Conservation (phyloP, 2,797 vertebrate genomes). For the Coracias cyanogaster region DNA sequence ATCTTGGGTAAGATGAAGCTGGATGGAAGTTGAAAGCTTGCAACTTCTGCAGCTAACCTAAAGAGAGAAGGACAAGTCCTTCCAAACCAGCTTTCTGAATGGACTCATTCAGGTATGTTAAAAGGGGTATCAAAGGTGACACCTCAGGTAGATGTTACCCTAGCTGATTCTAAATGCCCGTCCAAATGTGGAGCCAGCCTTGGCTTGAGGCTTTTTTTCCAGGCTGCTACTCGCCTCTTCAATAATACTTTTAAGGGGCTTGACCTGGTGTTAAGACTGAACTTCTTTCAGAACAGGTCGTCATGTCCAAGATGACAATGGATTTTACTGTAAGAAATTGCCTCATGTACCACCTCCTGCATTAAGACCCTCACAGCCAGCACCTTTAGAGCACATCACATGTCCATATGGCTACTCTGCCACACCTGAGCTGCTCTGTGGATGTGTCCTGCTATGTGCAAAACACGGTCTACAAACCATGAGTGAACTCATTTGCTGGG, state of each 20-base stretch:
- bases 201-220: not conserved
- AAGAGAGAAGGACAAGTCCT: not conserved
- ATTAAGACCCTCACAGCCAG: not conserved
- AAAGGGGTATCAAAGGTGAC: not conserved
- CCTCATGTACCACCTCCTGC: not conserved
- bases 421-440: not conserved
- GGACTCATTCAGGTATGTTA: not conserved
- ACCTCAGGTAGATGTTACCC: too few relatives aligned
- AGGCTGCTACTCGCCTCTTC: not conserved
- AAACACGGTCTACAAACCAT: not conserved
- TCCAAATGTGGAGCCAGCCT: not conserved
- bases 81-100: not conserved
- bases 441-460: fast-evolving
- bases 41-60: not conserved
- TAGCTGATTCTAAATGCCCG: not conserved
- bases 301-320: not conserved
- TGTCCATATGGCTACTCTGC: not conserved
- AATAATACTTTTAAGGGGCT: not conserved
- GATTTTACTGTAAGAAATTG: not conserved
- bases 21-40: not conserved
- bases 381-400: not conserved
- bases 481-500: not conserved
- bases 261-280: not conserved
- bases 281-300: not conserved
- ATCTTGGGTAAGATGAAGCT: not conserved